These are phyloP conservation scores for Nibea coibor DNA, from an alignment of 2,113 vertebrate species.

Conservation along the genomic window DNA sequence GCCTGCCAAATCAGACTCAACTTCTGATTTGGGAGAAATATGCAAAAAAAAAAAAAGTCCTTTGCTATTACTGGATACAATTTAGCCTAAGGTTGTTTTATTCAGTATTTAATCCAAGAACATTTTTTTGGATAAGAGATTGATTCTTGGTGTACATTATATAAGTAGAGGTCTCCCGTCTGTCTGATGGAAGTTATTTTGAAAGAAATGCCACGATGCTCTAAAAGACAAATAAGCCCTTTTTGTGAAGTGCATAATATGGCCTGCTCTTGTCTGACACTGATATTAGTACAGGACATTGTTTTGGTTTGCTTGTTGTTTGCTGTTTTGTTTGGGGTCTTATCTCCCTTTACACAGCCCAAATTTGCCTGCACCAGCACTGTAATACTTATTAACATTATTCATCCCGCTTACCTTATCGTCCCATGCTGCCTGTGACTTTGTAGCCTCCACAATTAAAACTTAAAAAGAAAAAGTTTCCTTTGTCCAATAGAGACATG, in stretches of 20 bases:
- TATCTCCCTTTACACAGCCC: slow-evolving; percentile 69
- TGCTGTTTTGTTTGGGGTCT: slow-evolving; percentile 42
- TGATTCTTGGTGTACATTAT: background rate
- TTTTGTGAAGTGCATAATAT: slow-evolving; percentile 19
- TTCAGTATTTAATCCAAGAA: background rate
- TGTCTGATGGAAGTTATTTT: background rate
- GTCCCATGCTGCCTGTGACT: slow-evolving; percentile 48
- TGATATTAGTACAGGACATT: slow-evolving; percentile 51
- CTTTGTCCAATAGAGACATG: slow-evolving; percentile 42
- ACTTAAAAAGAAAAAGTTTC: slow-evolving; percentile 51
- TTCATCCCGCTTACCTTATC: slow-evolving; percentile 58
- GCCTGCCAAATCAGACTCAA: slow-evolving; percentile 11
- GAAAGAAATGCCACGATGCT: background rate
- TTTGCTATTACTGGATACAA: background rate
- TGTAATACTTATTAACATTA: slow-evolving; percentile 58
- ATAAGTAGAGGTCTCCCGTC: background rate
- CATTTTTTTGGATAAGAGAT: background rate
- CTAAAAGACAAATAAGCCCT: background rate
- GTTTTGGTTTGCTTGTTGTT: slow-evolving; percentile 42
- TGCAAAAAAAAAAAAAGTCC: background rate
- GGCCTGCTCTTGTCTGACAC: slow-evolving; percentile 43
- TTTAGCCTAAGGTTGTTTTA: background rate
- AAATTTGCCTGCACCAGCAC: slow-evolving; percentile 35
- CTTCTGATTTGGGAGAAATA: slow-evolving; percentile 15
- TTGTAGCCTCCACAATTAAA: slow-evolving; percentile 60